Base-by-base conservation (phyloP, 2,113 vertebrate species). In the Sarotherodon lohbergeri region DNA sequence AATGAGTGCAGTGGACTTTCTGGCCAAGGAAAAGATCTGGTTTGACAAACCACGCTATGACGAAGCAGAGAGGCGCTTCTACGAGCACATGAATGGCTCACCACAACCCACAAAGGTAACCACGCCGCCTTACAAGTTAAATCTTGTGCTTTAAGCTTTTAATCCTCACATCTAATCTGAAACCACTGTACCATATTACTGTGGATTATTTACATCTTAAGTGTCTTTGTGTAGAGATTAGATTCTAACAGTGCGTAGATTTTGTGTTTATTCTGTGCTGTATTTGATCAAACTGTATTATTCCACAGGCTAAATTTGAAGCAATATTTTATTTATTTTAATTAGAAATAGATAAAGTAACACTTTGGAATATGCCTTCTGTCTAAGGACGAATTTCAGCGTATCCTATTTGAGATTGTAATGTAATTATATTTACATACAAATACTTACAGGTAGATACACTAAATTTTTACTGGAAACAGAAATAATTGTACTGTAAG, bases 41-140 rank as follows among this genome's bases (percentile, higher is more conserved):
- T 98, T 99, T 2, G 98, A 99, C 11, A 99, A 99, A 89, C 96
- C 96, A 92, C 97, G 97, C 17, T 99, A 98, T 0, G 98, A 99
- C 0, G 98, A 99, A 3, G 98, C 98, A 0, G 98, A 99, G 81
- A 94, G 97, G 29, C 95, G 94, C 27, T 98, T 97, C 94, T 99
- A 98, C 0, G 97, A 98, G 89, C 94, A 93, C 56, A 90, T 96
- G 93, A 98, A 97, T 0, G 97, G 97, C 36, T 61, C 93, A 8
- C 80, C 95, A 1, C 93, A 84, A 24, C 34, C 88, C 5, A 11
- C 89, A 14, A 92, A 95, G 95, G 96, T 96, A 92, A 22, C 14
- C 3, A 4, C 6, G 13, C 7, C 0, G 22, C 32, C 39, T 3
- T 27, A 57, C 22, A 27, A 27, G 34, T 39, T 73, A 55, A 36